phyloP scores from a whole-genome alignment of 1,140 invertebrate species.

The Chrysomallon squamiferum region DNA sequence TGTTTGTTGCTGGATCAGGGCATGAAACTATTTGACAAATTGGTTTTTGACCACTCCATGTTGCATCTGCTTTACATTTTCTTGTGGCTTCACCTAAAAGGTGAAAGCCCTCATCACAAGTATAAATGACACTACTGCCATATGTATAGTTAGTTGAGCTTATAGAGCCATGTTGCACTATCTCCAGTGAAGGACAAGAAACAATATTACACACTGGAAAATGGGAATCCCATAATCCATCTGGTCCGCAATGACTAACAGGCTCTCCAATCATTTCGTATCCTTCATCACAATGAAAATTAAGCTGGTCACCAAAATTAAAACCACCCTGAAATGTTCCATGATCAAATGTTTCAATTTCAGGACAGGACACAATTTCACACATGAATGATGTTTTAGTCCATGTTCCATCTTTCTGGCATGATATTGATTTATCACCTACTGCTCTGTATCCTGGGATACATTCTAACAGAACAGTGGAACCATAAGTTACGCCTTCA shows the following conservation, averaged over 20 bases:
- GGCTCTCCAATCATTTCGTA: constrained; percentile 21
- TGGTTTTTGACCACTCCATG: constrained; percentile 81
- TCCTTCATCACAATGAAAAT: constrained; percentile 43
- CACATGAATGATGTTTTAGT: constrained; percentile 19
- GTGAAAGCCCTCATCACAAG: constrained; percentile 69
- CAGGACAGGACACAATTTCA: constrained; percentile 24
- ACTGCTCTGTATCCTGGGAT: constrained; percentile 20
- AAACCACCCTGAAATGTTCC: constrained; percentile 29
- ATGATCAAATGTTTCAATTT: constrained; percentile 17
- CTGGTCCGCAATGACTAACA: constrained; percentile 58
- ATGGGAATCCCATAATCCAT: constrained; percentile 80
- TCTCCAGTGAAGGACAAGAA: constrained; percentile 23
- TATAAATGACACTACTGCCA: constrained; percentile 23
- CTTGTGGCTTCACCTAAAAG: constrained; percentile 23
- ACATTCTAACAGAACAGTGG: constrained; percentile 10
- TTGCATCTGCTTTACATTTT: constrained; percentile 69
- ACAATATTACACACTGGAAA: constrained; percentile 31
- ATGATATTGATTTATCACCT: constrained; percentile 20
- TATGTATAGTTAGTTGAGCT: constrained; percentile 25
- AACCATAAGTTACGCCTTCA: background rate
- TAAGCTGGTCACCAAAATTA: constrained; percentile 32
- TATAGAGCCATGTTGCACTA: constrained; percentile 21
- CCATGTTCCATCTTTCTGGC: constrained; percentile 51
- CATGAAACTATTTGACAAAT: constrained; percentile 71
- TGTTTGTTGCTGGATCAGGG: background rate